phyloP scores from a whole-genome alignment of 2,888 invertebrate genomes.

The Sceliomorpha sp. region DNA sequence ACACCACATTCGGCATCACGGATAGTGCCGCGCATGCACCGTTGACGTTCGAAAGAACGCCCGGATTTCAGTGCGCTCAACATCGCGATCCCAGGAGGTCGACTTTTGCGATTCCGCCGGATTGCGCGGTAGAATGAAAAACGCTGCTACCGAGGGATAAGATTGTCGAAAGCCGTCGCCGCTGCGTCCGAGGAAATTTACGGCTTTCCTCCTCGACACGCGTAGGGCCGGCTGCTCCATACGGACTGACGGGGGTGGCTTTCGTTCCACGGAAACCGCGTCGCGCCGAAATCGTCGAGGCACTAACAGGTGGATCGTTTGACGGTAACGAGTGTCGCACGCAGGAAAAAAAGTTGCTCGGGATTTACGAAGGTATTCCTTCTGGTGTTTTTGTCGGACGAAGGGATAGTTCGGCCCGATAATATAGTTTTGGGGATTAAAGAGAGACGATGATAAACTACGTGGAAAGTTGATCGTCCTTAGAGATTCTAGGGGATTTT shows the following conservation, averaged over 20 bases:
- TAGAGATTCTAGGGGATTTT: no score
- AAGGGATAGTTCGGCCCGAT: no score
- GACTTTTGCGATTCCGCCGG: constrained; percentile 44
- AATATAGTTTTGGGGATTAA: no score
- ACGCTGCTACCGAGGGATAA: constrained; percentile 2
- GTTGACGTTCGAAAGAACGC: constrained; percentile 57
- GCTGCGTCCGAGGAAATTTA: no score
- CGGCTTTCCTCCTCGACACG: no score
- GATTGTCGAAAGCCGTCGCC: constrained; percentile 24
- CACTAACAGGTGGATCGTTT: constrained; percentile 9
- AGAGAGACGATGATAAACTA: no score
- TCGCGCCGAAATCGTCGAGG: constrained; percentile 1
- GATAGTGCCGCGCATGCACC: constrained; percentile 61
- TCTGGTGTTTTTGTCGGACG: no score
- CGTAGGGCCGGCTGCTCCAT: no score
- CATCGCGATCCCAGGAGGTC: constrained; percentile 58
- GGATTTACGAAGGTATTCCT: no score
- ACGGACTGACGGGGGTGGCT: no score
- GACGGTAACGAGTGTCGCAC: background rate
- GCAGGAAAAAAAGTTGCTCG: no score
- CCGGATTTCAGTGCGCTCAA: constrained; percentile 61
- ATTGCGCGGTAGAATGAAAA: background rate
- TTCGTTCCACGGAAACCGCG: no score
- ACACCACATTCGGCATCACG: constrained; percentile 51
- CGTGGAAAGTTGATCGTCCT: background rate